Evolutionary conservation across 2,888 invertebrate genomes (phyloP).

Genomic region (Strigamia crassipes): DNA sequence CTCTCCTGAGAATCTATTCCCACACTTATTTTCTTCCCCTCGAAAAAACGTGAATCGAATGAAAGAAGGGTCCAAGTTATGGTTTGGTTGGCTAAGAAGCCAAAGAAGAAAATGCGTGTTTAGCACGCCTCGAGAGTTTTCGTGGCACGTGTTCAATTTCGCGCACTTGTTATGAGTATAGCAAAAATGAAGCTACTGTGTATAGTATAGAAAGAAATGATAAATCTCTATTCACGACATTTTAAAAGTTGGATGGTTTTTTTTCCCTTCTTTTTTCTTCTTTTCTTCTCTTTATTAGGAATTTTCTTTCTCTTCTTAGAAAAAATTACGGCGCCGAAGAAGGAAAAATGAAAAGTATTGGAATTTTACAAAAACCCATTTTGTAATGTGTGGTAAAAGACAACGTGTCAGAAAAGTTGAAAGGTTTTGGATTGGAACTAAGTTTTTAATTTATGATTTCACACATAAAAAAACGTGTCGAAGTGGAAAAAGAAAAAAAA

Average conservation of each 20-base stretch:
- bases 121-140: constrained; percentile 21
- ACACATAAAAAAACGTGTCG: background rate
- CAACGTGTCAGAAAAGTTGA: constrained; percentile 10
- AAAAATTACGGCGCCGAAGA: background rate
- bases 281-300: background rate
- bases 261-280: background rate
- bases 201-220: background rate
- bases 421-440: constrained; percentile 3
- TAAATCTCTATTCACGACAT: background rate
- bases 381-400: background rate
- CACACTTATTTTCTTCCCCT: background rate
- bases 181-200: constrained; percentile 3
- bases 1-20: constrained; percentile 4
- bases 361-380: background rate
- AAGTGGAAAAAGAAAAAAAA: background rate
- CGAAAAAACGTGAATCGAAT: constrained; percentile 16
- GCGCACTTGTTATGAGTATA: constrained; percentile 12
- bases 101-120: constrained; percentile 21
- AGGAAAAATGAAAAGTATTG: constrained; percentile 10
- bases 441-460: constrained; percentile 10
- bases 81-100: constrained; percentile 11
- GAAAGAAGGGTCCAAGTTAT: background rate
- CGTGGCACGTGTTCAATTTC: constrained; percentile 21
- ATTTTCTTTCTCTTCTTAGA: background rate
- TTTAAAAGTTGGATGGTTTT: background rate